Base-by-base conservation (phyloP, 2,888 invertebrate species). In the Orthosia gothica region DNA sequence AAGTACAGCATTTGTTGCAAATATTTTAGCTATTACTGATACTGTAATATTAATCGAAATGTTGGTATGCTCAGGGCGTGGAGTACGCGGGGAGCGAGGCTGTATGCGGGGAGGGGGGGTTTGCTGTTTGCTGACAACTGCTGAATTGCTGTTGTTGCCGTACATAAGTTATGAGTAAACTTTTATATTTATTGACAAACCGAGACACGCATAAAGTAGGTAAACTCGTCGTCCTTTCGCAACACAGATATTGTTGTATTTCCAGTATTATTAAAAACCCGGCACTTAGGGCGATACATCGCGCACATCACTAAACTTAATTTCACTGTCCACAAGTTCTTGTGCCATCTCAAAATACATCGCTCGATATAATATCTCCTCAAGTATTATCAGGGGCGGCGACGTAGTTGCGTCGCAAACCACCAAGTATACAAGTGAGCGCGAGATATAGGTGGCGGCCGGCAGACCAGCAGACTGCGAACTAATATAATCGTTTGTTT, bases 61-160 rank as follows among this genome's bases (percentile, higher is more conserved):
- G 95, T 96, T 95, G 95, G 95, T 96, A 95, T 96, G 96, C 96
- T 96, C 96, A 95, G 95, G 96, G 95, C 93, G 94, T 93, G 95
- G 94, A 93, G 94, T 90, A 92, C 93, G 94, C 94, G 93, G 92
- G 93, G 95, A 94, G 95, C 94, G 95, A 93, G 94, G 94, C 94
- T 90, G 94, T 93, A 89, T 94, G 93, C 94, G 94, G 94, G 94
- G 93, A 92, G 92, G 93, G 92, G 92, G 95, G 94, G 93, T 92
- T 93, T 93, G 96, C 95, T 91, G 96, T 92, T 93, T 94, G 95
- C 96, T 94, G 96, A 95, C 96, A 96, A 95, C 96, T 94, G 95
- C 95, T 94, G 96, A 94, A 93, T 94, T 95, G 95, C 96, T 92
- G 96, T 95, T 95, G 95, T 96, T 95, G 96, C 96, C 87, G 96